Conservation (phyloP, 1,140 invertebrate genomes). For the Homarus americanus region DNA sequence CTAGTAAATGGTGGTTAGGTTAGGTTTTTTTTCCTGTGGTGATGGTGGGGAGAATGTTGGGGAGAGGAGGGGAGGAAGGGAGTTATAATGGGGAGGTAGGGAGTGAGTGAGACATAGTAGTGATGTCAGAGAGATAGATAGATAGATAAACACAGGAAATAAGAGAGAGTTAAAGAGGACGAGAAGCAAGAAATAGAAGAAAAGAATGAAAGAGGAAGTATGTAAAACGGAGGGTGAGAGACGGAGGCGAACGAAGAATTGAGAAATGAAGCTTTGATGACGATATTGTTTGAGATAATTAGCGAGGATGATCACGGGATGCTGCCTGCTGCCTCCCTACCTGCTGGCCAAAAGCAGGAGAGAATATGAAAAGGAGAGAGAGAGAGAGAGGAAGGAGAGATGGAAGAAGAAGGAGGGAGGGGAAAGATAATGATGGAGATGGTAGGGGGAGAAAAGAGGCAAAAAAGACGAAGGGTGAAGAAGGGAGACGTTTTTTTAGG, state of each 20-base stretch:
- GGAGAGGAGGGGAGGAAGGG: background rate
- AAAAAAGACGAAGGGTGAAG: conserved; percentile 9
- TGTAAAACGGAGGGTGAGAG: background rate
- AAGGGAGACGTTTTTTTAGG: background rate
- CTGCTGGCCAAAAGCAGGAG: too few species aligned
- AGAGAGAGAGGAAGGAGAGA: background rate
- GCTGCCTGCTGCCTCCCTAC: background rate
- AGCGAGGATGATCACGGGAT: conserved; percentile 30
- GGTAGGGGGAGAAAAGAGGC: conserved; percentile 4
- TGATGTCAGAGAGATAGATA: background rate
- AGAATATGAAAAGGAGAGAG: conserved; percentile 14
- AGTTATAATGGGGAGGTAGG: background rate
- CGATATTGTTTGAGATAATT: conserved; percentile 33
- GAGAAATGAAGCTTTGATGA: conserved; percentile 34
- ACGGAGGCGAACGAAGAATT: conserved; percentile 1
- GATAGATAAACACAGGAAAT: background rate
- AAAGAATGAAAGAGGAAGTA: background rate
- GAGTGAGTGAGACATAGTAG: background rate
- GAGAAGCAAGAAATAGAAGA: background rate
- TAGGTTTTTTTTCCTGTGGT: too few species aligned
- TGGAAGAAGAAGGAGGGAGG: background rate
- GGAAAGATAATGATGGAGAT: background rate
- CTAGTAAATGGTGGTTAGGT: background rate
- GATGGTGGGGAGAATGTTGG: background rate
- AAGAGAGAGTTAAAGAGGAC: too few species aligned